These are phyloP conservation scores for Aphelenchoides fujianensis DNA, from an alignment of 1,140 invertebrate species.

Conservation along the genomic window DNA sequence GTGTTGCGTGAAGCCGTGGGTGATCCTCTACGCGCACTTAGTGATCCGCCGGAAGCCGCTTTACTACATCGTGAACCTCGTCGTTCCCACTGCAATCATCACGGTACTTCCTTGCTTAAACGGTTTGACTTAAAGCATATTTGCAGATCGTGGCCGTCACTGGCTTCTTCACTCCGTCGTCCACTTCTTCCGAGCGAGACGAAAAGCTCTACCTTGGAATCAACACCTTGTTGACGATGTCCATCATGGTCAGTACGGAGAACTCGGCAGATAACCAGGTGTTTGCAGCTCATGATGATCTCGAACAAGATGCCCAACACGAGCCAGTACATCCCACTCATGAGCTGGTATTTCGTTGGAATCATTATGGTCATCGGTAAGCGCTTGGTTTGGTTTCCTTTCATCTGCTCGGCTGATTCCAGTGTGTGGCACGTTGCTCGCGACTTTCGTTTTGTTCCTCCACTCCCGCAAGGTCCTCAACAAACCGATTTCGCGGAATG, in stretches of 20 bases:
- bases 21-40: constrained; percentile 61
- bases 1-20: constrained; percentile 57
- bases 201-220: constrained; percentile 61
- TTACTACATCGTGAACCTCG: constrained; percentile 54
- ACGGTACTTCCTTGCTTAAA: constrained; percentile 56
- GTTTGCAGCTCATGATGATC: constrained; percentile 61
- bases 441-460: constrained; percentile 28
- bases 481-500: constrained; percentile 30
- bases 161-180: constrained; percentile 62
- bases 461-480: constrained; percentile 33
- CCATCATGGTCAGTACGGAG: too few relatives aligned
- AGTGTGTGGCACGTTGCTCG: neutral
- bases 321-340: constrained; percentile 58
- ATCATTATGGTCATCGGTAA: constrained; percentile 61
- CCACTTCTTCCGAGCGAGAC: constrained; percentile 54
- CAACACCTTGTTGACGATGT: constrained; percentile 58
- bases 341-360: constrained; percentile 61
- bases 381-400: constrained; percentile 51
- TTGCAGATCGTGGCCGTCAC: too few relatives aligned
- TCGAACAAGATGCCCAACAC: constrained; percentile 60
- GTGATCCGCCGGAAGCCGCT: constrained; percentile 58
- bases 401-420: constrained; percentile 27
- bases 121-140: too few relatives aligned
- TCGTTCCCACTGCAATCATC: constrained; percentile 58
- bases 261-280: too few relatives aligned